Evolutionary conservation across 1,140 invertebrate species (phyloP).

Genomic region (Pseudachorutes palmiensis): DNA sequence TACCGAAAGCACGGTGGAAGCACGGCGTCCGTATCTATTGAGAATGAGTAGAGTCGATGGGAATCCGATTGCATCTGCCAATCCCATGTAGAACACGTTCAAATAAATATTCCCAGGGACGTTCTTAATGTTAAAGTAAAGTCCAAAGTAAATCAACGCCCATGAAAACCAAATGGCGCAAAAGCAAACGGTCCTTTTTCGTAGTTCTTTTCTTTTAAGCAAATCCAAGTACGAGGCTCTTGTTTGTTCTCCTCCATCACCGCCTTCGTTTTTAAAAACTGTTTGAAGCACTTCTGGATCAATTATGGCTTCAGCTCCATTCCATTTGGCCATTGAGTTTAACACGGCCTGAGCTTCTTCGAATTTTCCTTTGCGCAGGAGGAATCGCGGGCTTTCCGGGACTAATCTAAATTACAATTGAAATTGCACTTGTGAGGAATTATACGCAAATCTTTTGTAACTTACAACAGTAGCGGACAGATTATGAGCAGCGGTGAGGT

Average conservation of each 20-base stretch:
- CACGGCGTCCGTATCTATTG: slow-evolving; percentile 16
- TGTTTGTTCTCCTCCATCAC: not conserved
- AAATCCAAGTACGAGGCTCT: slow-evolving; percentile 21
- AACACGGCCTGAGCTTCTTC: slow-evolving; percentile 43
- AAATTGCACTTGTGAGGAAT: not conserved
- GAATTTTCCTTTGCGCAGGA: slow-evolving; percentile 43
- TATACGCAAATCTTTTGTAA: not conserved
- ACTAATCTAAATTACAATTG: slow-evolving; percentile 33
- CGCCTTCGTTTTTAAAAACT: not conserved
- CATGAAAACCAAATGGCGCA: slow-evolving; percentile 19
- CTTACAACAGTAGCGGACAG: slow-evolving; percentile 4
- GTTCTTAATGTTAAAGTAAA: slow-evolving; percentile 18
- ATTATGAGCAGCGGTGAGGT: slow-evolving; percentile 20
- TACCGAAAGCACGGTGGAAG: slow-evolving; percentile 10
- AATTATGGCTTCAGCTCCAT: slow-evolving; percentile 23
- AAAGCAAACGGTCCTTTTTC: slow-evolving; percentile 21
- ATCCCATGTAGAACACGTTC: slow-evolving; percentile 13
- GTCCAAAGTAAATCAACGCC: slow-evolving; percentile 14
- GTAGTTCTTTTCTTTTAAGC: slow-evolving; percentile 4
- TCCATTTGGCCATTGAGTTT: slow-evolving; percentile 41
- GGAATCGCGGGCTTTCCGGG: slow-evolving; percentile 48
- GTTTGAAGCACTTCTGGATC: not conserved
- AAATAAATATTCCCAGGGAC: slow-evolving; percentile 7
- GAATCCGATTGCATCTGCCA: slow-evolving; percentile 17
- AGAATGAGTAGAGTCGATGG: slow-evolving; percentile 12